A percentile compares a stretch with the other conserved stretches of the same genome.
Evolutionary conservation across 2,888 invertebrate species (phyloP).

Genomic region (Globia sparganii): DNA sequence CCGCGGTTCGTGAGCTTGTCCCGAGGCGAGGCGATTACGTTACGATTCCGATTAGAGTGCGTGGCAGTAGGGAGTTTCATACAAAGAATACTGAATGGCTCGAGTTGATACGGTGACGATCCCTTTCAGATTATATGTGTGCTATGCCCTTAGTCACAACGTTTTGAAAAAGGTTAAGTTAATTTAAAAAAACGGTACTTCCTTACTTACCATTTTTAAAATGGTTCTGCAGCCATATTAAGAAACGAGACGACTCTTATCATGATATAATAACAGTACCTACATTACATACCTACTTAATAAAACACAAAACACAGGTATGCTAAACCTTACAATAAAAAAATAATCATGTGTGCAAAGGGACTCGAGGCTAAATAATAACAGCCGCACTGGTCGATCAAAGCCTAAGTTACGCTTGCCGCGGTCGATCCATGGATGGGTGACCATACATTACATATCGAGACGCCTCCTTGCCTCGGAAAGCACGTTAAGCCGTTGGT

Average conservation of each 20-base stretch:
- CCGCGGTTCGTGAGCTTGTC: too few relatives aligned
- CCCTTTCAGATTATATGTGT: too few relatives aligned
- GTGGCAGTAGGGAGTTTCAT: too few relatives aligned
- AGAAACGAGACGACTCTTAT: conserved; percentile 22
- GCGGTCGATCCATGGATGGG: neutral
- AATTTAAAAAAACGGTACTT: conserved; percentile 40
- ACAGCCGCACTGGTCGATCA: neutral
- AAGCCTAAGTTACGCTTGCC: neutral
- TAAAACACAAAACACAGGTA: neutral
- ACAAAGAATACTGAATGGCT: too few relatives aligned
- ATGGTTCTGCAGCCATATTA: conserved; percentile 45
- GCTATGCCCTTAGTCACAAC: neutral
- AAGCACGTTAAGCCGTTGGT: neutral
- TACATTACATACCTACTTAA: neutral
- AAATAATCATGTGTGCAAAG: neutral
- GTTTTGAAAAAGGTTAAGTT: conserved; percentile 21
- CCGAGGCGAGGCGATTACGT: too few relatives aligned
- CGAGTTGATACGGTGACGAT: too few relatives aligned
- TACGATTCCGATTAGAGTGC: too few relatives aligned
- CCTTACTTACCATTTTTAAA: conserved; percentile 31
- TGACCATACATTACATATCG: neutral
- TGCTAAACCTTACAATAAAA: neutral
- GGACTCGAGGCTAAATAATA: neutral
- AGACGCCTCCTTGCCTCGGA: neutral
- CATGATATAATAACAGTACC: conserved; percentile 21